Evolutionary conservation across 2,888 invertebrate genomes (phyloP).

Genomic region (Therioaphis trifolii): DNA sequence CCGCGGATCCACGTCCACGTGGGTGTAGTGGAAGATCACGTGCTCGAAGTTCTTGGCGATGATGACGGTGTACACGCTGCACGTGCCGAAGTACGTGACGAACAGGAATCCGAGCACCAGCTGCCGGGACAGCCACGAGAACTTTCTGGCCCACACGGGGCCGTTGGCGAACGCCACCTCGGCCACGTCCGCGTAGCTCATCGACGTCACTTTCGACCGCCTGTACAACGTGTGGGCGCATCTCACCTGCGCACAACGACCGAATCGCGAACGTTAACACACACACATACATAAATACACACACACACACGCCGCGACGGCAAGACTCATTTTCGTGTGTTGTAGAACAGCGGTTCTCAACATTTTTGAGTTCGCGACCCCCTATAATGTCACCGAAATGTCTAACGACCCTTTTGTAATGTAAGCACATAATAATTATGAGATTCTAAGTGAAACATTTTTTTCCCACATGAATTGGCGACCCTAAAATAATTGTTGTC

Average conservation of each 20-base stretch:
- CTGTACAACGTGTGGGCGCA: slow-evolving; percentile 84
- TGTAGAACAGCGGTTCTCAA: no score
- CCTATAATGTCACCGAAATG: no score
- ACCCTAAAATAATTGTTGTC: no score
- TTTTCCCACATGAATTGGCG: no score
- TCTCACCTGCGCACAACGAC: slow-evolving; percentile 78
- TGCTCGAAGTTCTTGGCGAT: slow-evolving; percentile 84
- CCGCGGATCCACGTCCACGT: slow-evolving; percentile 71
- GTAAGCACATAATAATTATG: no score
- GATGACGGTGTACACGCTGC: slow-evolving; percentile 96
- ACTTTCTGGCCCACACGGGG: slow-evolving; percentile 76
- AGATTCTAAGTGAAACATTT: no score
- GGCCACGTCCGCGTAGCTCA: slow-evolving; percentile 89
- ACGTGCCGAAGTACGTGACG: slow-evolving; percentile 94
- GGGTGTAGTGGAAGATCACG: slow-evolving; percentile 74
- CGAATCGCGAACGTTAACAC: no score
- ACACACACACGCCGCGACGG: no score
- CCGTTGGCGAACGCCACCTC: slow-evolving; percentile 84
- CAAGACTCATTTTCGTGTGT: no score
- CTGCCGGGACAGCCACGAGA: slow-evolving; percentile 77
- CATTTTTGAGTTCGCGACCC: no score
- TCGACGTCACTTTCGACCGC: slow-evolving; percentile 77
- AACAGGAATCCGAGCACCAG: slow-evolving; percentile 72
- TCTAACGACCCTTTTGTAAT: no score
- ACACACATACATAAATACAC: no score